Base-by-base conservation (phyloP, 2,113 vertebrate genomes). In the Macroglossus sobrinus region DNA sequence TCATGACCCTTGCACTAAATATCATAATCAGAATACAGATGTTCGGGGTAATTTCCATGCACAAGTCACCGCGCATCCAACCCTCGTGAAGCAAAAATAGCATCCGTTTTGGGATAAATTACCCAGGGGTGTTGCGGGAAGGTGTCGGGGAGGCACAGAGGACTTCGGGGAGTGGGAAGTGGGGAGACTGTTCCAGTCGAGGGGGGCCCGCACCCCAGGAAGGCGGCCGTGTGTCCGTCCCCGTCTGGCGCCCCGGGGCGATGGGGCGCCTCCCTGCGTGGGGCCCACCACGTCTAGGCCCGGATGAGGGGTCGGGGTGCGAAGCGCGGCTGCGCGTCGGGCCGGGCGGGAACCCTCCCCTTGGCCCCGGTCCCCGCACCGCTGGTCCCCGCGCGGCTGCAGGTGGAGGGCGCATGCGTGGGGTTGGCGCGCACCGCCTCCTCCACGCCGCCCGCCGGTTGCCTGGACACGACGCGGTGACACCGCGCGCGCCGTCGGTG, bases 391-490 rank as follows among this genome's bases (percentile, higher is more conserved):
- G 96, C 87, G 16, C 95, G 53, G 64, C 15, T 55, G 57, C 55
- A 61, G 59, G 22, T 66, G 38, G 71, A 94, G 97, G 97, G 95
- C 91, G 94, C 94, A 97, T 97, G 93, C 97, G 75, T 96, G 80
- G 98, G 98, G 98, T 98, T 98, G 98, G 98, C 98, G 98, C 98
- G 94, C 97, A 98, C 98, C n/a, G n/a, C n/a, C n/a, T n/a, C n/a
- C n/a, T n/a, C 98, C 98, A 97, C 98, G 98, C 98, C 14, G 86
- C 98, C 98, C 98, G 97, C 98, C 99, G 99, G 99, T 99, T 99
- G 99, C 99, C 99, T 98, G 98, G 99, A 99, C 99, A 99, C 98
- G 99, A 98, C 97, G 98, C 92, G 84, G 99, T 99, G 99, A 99
- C 99, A 99, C 99, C 99, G 99, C 99, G 99, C 98, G 98, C 98